Conservation (phyloP, 2,888 invertebrate genomes). For the Dolichomitus sp. region DNA sequence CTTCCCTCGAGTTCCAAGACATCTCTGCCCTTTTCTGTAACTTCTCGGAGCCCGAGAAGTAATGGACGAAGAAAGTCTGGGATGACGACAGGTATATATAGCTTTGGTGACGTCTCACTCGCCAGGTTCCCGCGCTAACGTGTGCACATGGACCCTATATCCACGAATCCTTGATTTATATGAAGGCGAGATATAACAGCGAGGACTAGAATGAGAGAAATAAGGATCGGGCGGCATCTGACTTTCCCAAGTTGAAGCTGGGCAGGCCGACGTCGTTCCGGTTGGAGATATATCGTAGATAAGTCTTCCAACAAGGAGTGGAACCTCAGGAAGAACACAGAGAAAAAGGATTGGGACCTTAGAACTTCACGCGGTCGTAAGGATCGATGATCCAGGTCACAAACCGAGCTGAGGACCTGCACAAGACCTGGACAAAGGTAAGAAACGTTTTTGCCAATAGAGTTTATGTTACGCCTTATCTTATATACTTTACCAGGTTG, state of each 20-base stretch:
- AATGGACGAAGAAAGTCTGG: constrained; percentile 13
- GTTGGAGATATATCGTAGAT: constrained; percentile 79
- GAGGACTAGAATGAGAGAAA: constrained; percentile 51
- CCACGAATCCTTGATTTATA: constrained; percentile 55
- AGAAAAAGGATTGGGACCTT: constrained; percentile 5
- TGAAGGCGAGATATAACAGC: constrained; percentile 61
- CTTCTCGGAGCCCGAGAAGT: not conserved
- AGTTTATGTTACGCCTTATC: not conserved
- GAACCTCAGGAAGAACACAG: constrained; percentile 66
- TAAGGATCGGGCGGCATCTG: constrained; percentile 45
- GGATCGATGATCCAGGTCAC: constrained; percentile 19
- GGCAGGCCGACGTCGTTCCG: constrained; percentile 50
- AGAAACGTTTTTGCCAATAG: constrained; percentile 13
- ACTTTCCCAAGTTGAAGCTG: constrained; percentile 58
- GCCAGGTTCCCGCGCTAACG: constrained; percentile 12
- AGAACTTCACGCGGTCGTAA: constrained; percentile 13
- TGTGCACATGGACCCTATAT: constrained; percentile 20
- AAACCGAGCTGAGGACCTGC: constrained; percentile 2
- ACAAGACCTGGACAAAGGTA: not conserved
- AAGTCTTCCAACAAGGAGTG: constrained; percentile 76
- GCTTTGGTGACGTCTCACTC: constrained; percentile 55
- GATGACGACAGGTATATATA: constrained; percentile 43
- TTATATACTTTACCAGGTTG: not conserved
- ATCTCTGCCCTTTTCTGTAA: constrained; percentile 3
- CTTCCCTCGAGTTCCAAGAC: constrained; percentile 2